These are phyloP conservation scores for Gavia stellata DNA, from an alignment of 2,113 vertebrate genomes.

Conservation along the genomic window DNA sequence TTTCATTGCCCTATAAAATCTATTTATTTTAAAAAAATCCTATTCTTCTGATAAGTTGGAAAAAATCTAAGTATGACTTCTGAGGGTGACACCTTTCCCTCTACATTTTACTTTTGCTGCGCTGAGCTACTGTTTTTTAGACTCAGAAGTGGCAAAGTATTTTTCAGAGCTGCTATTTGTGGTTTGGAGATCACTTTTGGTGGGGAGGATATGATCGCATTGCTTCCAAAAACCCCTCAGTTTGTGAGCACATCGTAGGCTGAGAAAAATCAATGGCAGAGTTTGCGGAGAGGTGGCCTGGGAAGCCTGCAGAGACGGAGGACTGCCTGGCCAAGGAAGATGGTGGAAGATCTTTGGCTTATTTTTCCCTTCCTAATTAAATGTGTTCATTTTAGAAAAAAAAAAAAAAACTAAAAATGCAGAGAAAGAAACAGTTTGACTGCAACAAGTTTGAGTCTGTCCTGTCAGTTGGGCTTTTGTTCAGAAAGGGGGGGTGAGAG, in stretches of 20 bases:
- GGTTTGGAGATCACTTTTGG: neutral
- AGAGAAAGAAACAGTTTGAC: neutral
- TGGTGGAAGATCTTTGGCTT: neutral
- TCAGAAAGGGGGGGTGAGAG: neutral
- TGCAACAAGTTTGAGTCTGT: neutral
- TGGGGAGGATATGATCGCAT: neutral
- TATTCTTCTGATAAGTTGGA: neutral
- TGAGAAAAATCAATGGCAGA: neutral
- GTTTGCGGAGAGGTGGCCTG: neutral
- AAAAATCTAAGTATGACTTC: neutral
- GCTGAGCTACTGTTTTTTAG: neutral
- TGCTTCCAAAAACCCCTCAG: neutral
- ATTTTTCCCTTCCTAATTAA: neutral
- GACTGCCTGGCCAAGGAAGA: neutral
- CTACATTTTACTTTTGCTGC: neutral
- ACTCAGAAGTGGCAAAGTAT: neutral
- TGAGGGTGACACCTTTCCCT: neutral
- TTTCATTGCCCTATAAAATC: neutral
- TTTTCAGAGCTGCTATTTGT: neutral
- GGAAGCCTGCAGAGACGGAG: neutral
- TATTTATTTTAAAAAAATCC: neutral
- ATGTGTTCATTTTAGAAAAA: neutral
- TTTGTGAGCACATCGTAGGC: neutral
- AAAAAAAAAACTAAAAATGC: neutral
- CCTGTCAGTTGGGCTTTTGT: neutral